Conservation (phyloP, 2,888 invertebrate species). For the Agrochola litura region DNA sequence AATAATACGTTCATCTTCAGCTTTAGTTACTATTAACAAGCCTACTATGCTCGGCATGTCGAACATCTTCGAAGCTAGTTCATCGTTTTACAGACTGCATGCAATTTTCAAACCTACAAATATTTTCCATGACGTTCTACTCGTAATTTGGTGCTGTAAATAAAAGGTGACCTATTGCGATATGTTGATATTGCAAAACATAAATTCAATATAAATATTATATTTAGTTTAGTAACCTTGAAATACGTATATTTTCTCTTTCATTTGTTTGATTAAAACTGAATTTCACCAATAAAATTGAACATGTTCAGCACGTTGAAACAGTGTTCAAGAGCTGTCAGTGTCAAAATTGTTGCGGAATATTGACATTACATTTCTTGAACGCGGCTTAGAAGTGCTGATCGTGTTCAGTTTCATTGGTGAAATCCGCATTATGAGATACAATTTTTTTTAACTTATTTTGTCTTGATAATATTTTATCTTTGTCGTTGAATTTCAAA, state of each 20-base stretch:
- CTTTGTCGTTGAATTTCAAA: slow-evolving; percentile 17
- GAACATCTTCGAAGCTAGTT: not conserved
- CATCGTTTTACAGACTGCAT: not conserved
- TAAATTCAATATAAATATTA: slow-evolving; percentile 24
- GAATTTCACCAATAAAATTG: no score
- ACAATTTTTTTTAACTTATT: slow-evolving; percentile 32
- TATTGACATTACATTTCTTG: no score
- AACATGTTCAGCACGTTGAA: no score
- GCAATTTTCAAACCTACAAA: not conserved
- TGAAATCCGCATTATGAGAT: not conserved
- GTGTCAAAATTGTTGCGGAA: no score
- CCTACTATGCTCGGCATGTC: not conserved
- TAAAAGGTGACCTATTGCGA: slow-evolving; percentile 28
- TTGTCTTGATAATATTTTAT: no score
- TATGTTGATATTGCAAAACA: slow-evolving; percentile 34
- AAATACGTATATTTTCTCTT: slow-evolving; percentile 22
- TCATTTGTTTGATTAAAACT: slow-evolving; percentile 7
- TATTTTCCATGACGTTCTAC: slow-evolving; percentile 4
- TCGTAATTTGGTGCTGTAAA: slow-evolving; percentile 17
- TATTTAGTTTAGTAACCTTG: slow-evolving; percentile 5
- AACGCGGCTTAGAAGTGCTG: no score
- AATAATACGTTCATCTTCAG: slow-evolving; percentile 38
- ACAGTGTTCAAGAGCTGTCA: no score
- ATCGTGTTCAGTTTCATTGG: no score
- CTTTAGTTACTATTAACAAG: slow-evolving; percentile 6